These are phyloP conservation scores for Eidolon helvum DNA, from an alignment of 2,113 vertebrate species.

Conservation along the genomic window DNA sequence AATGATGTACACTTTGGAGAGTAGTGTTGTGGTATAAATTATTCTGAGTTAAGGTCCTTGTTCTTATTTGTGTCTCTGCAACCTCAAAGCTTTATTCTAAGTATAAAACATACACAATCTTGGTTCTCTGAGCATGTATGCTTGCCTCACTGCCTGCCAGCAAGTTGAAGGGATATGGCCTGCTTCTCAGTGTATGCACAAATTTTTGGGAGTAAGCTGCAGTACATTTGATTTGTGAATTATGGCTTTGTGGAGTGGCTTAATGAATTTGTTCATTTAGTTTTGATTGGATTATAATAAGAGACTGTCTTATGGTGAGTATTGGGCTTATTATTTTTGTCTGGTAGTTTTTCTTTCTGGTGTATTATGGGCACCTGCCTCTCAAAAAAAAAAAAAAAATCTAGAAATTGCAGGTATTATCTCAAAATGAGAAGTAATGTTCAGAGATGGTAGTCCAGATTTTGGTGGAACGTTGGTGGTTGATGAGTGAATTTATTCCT, in stretches of 20 bases:
- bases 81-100: neutral
- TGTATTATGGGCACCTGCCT: neutral
- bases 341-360: slow-evolving; percentile 1
- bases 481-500: slow-evolving; percentile 16
- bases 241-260: slow-evolving; percentile 21
- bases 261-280: slow-evolving; percentile 48
- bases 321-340: slow-evolving; percentile 3
- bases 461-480: neutral
- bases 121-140: neutral
- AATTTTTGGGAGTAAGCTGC: neutral
- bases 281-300: slow-evolving; percentile 35
- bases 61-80: neutral
- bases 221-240: slow-evolving; percentile 27
- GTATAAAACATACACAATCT: neutral
- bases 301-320: neutral
- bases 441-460: neutral
- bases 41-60: neutral
- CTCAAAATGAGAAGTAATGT: slow-evolving; percentile 9
- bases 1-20: neutral
- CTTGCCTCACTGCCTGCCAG: neutral
- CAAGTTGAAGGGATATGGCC: neutral
- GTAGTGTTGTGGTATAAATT: neutral
- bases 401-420: neutral
- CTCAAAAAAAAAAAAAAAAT: neutral
- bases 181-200: too few relatives aligned